Percentiles rank a stretch among this genome's conserved stretches.
These are phyloP conservation scores for Tupaia tana DNA, from an alignment of 2,113 vertebrate genomes.

Conservation along the genomic window DNA sequence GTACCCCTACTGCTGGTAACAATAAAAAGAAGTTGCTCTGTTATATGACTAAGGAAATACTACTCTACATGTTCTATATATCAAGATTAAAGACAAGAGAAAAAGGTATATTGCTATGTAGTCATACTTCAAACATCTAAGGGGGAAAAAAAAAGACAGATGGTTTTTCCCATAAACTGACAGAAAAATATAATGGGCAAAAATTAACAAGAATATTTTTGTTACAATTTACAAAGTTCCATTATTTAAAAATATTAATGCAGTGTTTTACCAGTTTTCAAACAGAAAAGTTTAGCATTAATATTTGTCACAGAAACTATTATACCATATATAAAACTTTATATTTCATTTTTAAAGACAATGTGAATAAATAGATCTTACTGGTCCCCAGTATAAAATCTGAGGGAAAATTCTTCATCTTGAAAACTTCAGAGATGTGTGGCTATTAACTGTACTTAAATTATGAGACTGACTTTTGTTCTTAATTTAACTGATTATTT, in stretches of 20 bases:
- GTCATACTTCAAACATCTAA: neutral
- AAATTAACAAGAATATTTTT: neutral
- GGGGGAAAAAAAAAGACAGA: neutral
- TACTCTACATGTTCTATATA: neutral
- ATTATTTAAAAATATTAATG: constrained; percentile 8
- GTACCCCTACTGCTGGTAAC: neutral
- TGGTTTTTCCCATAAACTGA: neutral
- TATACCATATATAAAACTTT: constrained; percentile 5
- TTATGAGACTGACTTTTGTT: neutral
- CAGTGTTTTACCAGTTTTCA: neutral
- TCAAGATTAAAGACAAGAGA: neutral
- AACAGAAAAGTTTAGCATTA: constrained; percentile 38
- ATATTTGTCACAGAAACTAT: neutral
- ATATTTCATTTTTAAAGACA: constrained; percentile 7
- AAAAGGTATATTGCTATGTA: neutral
- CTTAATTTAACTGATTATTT: neutral
- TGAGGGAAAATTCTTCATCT: neutral
- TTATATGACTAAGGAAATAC: neutral
- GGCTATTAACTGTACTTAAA: neutral
- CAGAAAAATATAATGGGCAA: neutral
- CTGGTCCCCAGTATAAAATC: neutral
- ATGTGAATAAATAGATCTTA: neutral
- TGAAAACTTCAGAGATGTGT: neutral
- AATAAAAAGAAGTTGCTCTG: neutral
- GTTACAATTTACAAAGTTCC: neutral